Evolutionary conservation across 2,888 invertebrate genomes (phyloP).

Genomic region (Zhuqinia jingwanae): DNA sequence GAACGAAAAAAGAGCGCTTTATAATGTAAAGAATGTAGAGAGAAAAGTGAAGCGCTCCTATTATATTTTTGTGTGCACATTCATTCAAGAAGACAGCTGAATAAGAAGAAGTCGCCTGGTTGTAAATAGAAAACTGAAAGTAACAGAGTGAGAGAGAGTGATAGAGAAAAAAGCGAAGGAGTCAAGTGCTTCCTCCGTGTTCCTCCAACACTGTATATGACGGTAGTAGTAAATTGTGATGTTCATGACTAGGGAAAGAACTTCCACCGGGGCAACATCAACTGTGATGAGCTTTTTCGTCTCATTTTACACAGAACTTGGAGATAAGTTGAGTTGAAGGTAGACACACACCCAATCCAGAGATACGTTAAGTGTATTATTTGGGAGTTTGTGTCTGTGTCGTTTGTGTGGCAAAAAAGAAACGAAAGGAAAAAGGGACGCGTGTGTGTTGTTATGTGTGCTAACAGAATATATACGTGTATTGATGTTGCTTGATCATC

Average conservation of each 20-base stretch:
- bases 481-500: conserved; percentile 48
- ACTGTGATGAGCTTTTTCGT: conserved; percentile 54
- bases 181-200: conserved; percentile 40
- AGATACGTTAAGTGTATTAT: conserved; percentile 11
- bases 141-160: too few species aligned
- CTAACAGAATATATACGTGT: background rate
- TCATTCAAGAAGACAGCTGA: conserved; percentile 54
- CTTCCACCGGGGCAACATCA: conserved; percentile 38
- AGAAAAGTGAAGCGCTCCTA: conserved; percentile 11
- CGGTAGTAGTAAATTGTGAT: background rate
- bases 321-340: background rate
- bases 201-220: background rate
- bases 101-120: conserved; percentile 30
- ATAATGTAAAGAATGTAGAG: background rate
- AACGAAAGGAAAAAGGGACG: background rate
- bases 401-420: too few species aligned
- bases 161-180: conserved; percentile 15
- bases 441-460: background rate
- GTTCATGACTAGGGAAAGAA: conserved; percentile 13
- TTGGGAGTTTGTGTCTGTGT: background rate
- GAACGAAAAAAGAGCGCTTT: background rate
- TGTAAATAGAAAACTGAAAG: conserved; percentile 40
- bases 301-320: conserved; percentile 50
- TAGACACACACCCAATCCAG: background rate
- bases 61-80: conserved; percentile 34